Percentiles rank a stretch among this genome's conserved stretches.
phyloP scores from a whole-genome alignment of 2,113 vertebrate species.

The Heterochromis multidens region DNA sequence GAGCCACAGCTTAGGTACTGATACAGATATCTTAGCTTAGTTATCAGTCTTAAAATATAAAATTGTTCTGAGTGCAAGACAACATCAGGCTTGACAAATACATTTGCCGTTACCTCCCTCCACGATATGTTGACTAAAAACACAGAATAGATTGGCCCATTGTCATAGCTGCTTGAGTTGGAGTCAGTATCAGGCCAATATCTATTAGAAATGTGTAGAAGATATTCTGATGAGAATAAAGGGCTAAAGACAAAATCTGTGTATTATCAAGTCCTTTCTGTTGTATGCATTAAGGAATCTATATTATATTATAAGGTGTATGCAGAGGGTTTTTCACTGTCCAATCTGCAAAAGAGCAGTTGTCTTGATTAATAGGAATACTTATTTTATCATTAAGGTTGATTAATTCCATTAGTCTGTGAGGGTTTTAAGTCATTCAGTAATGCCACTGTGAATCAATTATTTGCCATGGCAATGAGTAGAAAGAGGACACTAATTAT shows the following conservation, averaged over 20 bases:
- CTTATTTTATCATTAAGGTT: slow-evolving; percentile 78
- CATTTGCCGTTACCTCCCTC: not conserved
- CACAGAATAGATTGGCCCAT: too few relatives aligned
- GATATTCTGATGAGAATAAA: not conserved
- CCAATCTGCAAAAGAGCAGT: slow-evolving; percentile 37
- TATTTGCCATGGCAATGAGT: slow-evolving; percentile 65
- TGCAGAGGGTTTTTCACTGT: not conserved
- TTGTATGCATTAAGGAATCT: not conserved
- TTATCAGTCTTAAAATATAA: not conserved
- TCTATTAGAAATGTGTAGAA: not conserved
- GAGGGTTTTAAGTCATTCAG: slow-evolving; percentile 62
- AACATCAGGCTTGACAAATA: not conserved
- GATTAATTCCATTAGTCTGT: slow-evolving; percentile 76
- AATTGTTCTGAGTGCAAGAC: not conserved
- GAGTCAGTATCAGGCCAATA: not conserved
- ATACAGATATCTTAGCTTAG: not conserved
- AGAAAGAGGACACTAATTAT: slow-evolving; percentile 27
- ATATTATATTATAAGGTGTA: slow-evolving; percentile 5
- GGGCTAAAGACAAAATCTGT: not conserved
- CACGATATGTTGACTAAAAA: too few relatives aligned
- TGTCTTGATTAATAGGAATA: slow-evolving; percentile 76
- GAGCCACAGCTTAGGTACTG: not conserved
- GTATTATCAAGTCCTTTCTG: too few relatives aligned
- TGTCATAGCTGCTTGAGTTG: not conserved
- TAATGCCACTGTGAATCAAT: slow-evolving; percentile 64